Conservation (phyloP, 2,797 vertebrate genomes). For the Pangasius larnaudii region DNA sequence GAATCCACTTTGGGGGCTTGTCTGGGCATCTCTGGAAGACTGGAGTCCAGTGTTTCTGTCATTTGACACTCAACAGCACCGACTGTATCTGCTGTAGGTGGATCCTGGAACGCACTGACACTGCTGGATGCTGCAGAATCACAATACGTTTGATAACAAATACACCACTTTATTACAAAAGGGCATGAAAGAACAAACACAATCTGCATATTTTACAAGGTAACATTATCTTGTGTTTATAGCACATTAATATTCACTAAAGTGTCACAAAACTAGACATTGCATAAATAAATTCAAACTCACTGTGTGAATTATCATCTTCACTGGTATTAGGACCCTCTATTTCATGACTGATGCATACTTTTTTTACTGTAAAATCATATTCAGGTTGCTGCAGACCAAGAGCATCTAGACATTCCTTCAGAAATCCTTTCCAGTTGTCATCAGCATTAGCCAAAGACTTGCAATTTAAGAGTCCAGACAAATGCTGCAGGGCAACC, state of each 20-base stretch:
- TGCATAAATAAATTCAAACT: slow-evolving; percentile 12
- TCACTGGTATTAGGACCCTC: not conserved
- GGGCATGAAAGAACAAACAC: not conserved
- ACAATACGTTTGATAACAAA: not conserved
- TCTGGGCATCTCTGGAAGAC: not conserved
- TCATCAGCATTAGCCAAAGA: not conserved
- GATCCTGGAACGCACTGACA: not conserved
- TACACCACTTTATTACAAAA: not conserved
- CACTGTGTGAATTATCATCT: slow-evolving; percentile 10
- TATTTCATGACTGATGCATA: not conserved
- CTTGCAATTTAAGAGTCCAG: slow-evolving; percentile 45
- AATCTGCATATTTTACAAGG: not conserved
- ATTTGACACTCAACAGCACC: not conserved
- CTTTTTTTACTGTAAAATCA: not conserved
- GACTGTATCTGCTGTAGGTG: not conserved
- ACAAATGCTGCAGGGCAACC: slow-evolving; percentile 54
- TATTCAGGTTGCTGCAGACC: slow-evolving; percentile 38
- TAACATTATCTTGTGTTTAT: not conserved
- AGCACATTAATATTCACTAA: not conserved
- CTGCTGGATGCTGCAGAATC: slow-evolving; percentile 10
- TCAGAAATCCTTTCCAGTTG: slow-evolving; percentile 59
- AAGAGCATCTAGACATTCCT: slow-evolving; percentile 54
- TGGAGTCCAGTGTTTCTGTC: not conserved
- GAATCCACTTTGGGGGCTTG: slow-evolving; percentile 23
- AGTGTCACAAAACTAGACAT: not conserved